These are phyloP conservation scores for Catharus bicknelli DNA, from an alignment of 2,113 vertebrate genomes.

Conservation along the genomic window DNA sequence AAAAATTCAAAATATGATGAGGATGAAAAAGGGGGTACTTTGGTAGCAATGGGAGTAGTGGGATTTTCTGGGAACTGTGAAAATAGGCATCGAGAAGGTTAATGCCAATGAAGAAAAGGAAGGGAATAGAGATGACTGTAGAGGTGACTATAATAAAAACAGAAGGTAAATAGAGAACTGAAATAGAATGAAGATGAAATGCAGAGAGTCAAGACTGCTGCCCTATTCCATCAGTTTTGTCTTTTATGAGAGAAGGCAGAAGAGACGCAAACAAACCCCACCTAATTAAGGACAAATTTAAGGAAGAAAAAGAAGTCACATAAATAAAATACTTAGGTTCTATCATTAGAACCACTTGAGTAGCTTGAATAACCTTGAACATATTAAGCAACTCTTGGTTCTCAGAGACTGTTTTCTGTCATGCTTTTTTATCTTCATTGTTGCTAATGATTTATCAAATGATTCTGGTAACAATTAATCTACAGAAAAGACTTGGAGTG, in stretches of 20 bases:
- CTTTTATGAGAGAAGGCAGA: not conserved
- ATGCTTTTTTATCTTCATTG: not conserved
- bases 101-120: not conserved
- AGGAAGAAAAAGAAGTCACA: not conserved
- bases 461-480: not conserved
- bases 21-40: not conserved
- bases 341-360: not conserved
- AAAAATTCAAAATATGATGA: not conserved
- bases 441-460: not conserved
- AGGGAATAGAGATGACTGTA: not conserved
- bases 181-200: not conserved
- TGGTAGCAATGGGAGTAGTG: not conserved
- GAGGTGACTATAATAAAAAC: not conserved
- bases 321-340: not conserved
- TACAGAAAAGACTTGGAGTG: not conserved
- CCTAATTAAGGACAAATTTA: not conserved
- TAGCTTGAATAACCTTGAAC: not conserved
- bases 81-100: not conserved
- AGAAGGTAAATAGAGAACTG: not conserved
- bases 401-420: not conserved
- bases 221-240: not conserved
- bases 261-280: not conserved
- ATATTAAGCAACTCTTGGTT: not conserved
- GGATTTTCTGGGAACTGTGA: not conserved
- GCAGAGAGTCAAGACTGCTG: not conserved